A percentile compares a stretch with the other conserved stretches of the same genome.
Evolutionary conservation across 1,140 invertebrate species (phyloP).

Genomic region (Pseudomyrmex gracilis): DNA sequence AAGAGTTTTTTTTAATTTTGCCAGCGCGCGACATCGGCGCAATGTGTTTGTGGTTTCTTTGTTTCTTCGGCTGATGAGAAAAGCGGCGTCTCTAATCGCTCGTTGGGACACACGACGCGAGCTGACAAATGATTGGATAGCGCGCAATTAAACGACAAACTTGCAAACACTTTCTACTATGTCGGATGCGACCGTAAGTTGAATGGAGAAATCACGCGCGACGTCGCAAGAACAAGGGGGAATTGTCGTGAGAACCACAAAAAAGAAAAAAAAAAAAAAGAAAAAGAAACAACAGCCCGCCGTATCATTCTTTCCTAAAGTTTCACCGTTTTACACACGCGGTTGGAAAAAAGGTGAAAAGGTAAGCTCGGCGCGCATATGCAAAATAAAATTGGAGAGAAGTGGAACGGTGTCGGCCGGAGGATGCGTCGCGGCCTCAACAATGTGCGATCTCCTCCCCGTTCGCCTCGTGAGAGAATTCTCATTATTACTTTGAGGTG

Average conservation of each 20-base stretch:
- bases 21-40: background rate
- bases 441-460: conserved; percentile 34
- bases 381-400: conserved; percentile 43
- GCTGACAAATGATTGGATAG: conserved; percentile 12
- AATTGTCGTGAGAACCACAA: conserved; percentile 51
- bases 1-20: conserved; percentile 26
- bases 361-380: background rate
- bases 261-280: background rate
- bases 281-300: background rate
- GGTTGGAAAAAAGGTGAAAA: conserved; percentile 40
- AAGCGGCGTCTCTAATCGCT: conserved; percentile 3
- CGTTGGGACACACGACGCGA: background rate
- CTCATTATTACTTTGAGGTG: conserved; percentile 41
- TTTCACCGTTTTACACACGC: conserved; percentile 23
- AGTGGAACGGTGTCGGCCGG: conserved; percentile 1
- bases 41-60: conserved; percentile 14
- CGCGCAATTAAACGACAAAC: conserved; percentile 45
- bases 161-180: conserved; percentile 39
- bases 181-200: conserved; percentile 30
- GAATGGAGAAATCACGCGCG: conserved; percentile 56
- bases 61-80: conserved; percentile 22
- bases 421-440: conserved; percentile 27
- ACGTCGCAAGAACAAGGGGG: conserved; percentile 22
- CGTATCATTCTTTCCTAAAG: conserved; percentile 27
- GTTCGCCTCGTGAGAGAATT: conserved; percentile 43